Evolutionary conservation across 2,113 vertebrate genomes (phyloP).

Genomic region (Lanius ludovicianus): DNA sequence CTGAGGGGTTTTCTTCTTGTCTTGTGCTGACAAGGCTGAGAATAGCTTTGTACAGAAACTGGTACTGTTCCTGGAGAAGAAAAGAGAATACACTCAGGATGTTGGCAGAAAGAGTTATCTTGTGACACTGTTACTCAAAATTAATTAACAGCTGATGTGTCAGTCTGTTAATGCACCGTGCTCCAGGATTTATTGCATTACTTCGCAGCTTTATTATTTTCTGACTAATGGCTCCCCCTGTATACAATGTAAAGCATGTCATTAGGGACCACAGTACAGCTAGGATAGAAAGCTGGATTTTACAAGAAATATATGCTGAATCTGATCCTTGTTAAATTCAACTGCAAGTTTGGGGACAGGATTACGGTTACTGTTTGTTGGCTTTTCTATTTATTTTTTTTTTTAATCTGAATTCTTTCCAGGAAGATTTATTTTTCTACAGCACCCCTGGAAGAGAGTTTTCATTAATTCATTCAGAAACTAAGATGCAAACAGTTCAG

Average conservation of each 20-base stretch:
- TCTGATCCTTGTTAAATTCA: neutral
- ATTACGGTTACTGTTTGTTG: neutral
- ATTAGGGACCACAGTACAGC: neutral
- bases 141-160: neutral
- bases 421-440: neutral
- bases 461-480: neutral
- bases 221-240: neutral
- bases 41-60: slow-evolving; percentile 94
- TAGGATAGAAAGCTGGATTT: neutral
- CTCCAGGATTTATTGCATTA: neutral
- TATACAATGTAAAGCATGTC: neutral
- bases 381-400: neutral
- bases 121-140: neutral
- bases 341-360: neutral
- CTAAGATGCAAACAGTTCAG: neutral
- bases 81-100: neutral
- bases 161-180: neutral
- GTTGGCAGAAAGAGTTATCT: neutral
- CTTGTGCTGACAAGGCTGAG: slow-evolving; percentile 90
- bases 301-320: neutral
- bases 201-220: neutral
- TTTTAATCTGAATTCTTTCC: neutral
- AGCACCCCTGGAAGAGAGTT: neutral
- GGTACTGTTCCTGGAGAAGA: slow-evolving; percentile 87
- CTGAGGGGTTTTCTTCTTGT: slow-evolving; percentile 85